Evolutionary conservation across 2,113 vertebrate genomes (phyloP).

Genomic region (Thunnus thynnus): DNA sequence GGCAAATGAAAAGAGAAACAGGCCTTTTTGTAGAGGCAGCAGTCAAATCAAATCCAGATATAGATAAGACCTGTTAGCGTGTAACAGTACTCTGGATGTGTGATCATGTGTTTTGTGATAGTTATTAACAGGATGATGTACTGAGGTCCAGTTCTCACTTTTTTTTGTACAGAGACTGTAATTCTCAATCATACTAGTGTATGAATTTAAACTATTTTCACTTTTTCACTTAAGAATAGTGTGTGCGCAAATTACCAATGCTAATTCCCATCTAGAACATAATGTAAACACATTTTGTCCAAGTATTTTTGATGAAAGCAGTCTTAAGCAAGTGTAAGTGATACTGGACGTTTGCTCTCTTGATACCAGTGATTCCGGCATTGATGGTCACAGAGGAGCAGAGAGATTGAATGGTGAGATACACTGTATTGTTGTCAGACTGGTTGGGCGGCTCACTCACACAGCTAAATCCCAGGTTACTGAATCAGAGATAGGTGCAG

Average conservation of each 20-base stretch:
- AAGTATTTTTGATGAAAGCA: neutral
- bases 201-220: neutral
- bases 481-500: neutral
- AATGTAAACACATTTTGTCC: neutral
- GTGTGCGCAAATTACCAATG: neutral
- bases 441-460: slow-evolving; percentile 60
- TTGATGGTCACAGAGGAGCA: slow-evolving; percentile 25
- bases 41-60: no score
- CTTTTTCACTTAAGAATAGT: neutral
- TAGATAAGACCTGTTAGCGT: no score
- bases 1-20: no score
- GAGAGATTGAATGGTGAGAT: slow-evolving; percentile 15
- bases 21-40: no score
- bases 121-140: neutral
- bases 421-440: slow-evolving; percentile 61
- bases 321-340: neutral
- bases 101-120: neutral
- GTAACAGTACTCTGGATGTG: neutral
- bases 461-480: neutral
- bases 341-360: neutral
- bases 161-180: neutral
- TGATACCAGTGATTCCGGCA: slow-evolving; percentile 31
- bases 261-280: neutral
- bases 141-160: neutral
- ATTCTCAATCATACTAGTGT: neutral